Evolutionary conservation across 2,888 invertebrate species (phyloP), one percentile per base, ranked within the genome.

Genomic region (Agonum fuliginosum): DNA sequence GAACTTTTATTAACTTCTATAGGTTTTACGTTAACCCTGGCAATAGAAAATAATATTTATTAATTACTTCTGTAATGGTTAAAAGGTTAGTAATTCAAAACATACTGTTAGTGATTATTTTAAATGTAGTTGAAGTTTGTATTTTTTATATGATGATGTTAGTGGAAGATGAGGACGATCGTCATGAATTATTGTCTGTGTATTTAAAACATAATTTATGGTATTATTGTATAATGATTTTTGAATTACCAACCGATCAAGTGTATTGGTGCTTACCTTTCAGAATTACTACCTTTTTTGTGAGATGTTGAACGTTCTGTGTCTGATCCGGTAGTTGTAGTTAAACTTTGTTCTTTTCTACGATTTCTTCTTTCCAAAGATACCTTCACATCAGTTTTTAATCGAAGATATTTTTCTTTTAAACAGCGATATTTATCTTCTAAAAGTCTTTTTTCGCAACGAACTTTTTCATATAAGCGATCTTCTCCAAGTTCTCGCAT

Each of bases 401-500:
- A 87, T 10, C 93, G 88, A 19, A 93, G 89, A 82, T 95, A 95
- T 85, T 95, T 95, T 83, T 94, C 94, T 85, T 95, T 95, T 69
- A 95, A 88, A 74, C 93, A 93, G 62, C 91, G 89, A 84, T 95
- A 95, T 84, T 95, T 95, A 81, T 94, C 94, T 81, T 93, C 92
- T 1, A 95, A 83, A 48, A 93, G 84, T n/a, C 93, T 88, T 81
- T 92, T 92, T 83, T 93, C 93, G 82, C 92, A 92, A 2, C 92
- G 89, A 74, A 93, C 86, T 83, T 92, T 92, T 81, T 93, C 93
- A 81, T 89, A 92, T 0, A 87, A 83, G 1, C 88, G 84, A 81
- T 88, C 88, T 75, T 88, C 88, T 1, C 87, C 86, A 2, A 82
- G 82, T 48, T 87, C 87, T 0, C 86, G 84, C 82, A 86, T 83